These are phyloP conservation scores for Aphis gossypii DNA, from an alignment of 1,140 invertebrate species.

Conservation along the genomic window DNA sequence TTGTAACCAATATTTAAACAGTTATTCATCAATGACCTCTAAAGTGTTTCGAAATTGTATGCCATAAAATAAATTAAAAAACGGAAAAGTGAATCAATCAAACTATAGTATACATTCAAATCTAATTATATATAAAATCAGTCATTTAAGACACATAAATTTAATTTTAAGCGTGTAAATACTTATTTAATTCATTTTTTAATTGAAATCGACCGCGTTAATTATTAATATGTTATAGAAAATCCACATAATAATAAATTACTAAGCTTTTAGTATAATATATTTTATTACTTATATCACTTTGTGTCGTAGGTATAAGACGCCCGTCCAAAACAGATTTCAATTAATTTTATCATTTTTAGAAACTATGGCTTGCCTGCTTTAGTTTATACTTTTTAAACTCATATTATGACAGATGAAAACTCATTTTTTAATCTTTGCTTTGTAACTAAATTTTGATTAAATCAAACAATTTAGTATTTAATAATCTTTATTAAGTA, in stretches of 20 bases:
- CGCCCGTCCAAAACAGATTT: background rate
- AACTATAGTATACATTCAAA: background rate
- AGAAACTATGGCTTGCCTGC: background rate
- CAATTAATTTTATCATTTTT: background rate
- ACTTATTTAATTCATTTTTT: no score
- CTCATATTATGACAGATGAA: background rate
- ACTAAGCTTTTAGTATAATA: background rate
- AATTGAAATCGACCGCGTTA: background rate
- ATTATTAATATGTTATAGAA: background rate
- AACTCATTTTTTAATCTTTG: background rate
- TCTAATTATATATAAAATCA: background rate
- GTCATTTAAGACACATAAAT: background rate
- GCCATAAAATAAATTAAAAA: background rate
- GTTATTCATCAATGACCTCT: background rate
- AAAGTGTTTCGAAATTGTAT: background rate
- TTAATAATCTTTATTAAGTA: no score
- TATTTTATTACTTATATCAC: background rate
- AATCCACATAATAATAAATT: background rate
- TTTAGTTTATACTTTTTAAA: background rate
- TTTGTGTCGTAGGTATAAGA: background rate
- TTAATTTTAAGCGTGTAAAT: no score
- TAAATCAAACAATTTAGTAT: no score
- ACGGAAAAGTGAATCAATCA: background rate
- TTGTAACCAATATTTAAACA: background rate
- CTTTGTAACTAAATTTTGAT: no score